Conservation (phyloP, 53 echinoderm and acorn worm species). For the Luidia sarsii region DNA sequence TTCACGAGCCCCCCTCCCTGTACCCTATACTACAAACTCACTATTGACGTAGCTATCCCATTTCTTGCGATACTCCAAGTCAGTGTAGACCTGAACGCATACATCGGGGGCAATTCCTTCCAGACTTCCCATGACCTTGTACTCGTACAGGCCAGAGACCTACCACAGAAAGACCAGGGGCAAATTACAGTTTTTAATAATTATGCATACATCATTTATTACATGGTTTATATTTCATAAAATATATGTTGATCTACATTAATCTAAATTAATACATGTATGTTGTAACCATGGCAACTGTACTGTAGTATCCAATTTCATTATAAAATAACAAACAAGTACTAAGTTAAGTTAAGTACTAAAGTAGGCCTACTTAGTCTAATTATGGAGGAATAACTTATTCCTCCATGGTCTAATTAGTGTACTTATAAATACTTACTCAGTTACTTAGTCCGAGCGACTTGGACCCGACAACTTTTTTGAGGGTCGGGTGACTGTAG, state of each 20-base stretch:
- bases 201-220: background rate
- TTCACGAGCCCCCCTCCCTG: too few species aligned
- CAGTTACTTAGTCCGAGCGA: too few species aligned
- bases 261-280: background rate
- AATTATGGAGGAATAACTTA: too few species aligned
- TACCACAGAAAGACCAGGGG: constrained; percentile 36
- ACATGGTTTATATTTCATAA: too few species aligned
- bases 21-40: constrained; percentile 48
- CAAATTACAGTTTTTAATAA: background rate
- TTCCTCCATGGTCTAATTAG: too few species aligned
- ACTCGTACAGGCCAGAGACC: constrained; percentile 91
- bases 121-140: constrained; percentile 80
- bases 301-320: background rate
- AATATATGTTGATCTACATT: too few species aligned
- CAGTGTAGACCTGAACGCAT: constrained; percentile 82
- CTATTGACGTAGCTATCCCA: constrained; percentile 97
- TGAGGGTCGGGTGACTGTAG: too few species aligned
- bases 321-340: too few species aligned
- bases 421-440: too few species aligned
- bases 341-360: too few species aligned
- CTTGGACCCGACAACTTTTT: too few species aligned
- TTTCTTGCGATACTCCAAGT: constrained; percentile 85
- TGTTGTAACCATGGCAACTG: background rate
- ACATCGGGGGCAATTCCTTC: constrained; percentile 68
- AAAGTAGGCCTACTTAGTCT: too few species aligned